Conservation (phyloP, 2,888 invertebrate species). For the Parnassius glacialis region DNA sequence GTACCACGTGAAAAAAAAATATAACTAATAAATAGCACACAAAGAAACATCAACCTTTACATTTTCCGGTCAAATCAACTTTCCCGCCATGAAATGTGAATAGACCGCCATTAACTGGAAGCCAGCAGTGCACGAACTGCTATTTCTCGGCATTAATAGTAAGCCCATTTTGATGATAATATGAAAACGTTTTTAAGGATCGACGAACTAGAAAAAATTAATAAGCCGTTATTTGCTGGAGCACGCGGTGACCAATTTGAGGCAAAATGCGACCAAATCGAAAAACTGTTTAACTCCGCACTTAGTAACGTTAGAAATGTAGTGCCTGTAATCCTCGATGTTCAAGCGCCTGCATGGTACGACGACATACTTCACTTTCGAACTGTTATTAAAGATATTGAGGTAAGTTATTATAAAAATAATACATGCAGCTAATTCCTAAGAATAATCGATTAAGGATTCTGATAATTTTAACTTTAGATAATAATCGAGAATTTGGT, state of each 20-base stretch:
- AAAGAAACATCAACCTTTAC: no score
- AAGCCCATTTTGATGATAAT: not conserved
- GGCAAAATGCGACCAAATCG: constrained; percentile 85
- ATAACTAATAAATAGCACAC: no score
- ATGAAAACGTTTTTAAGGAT: constrained; percentile 60
- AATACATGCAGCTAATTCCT: no score
- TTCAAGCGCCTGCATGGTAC: constrained; percentile 91
- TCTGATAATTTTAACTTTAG: constrained; percentile 50
- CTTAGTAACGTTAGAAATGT: constrained; percentile 82
- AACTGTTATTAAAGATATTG: constrained; percentile 82
- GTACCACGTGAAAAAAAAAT: no score
- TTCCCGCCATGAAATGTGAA: no score
- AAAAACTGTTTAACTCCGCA: constrained; percentile 85
- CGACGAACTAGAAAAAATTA: constrained; percentile 86
- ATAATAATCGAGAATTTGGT: constrained; percentile 92
- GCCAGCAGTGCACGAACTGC: no score
- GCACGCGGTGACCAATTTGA: constrained; percentile 85
- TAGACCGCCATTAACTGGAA: no score
- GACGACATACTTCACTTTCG: constrained; percentile 85
- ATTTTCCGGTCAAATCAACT: no score
- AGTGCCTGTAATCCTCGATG: constrained; percentile 85
- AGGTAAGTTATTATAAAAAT: constrained; percentile 51
- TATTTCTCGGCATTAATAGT: no score
- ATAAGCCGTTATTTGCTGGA: constrained; percentile 88
- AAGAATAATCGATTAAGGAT: no score